Conservation (phyloP, 2,113 vertebrate genomes). For the Epinephelus moara region DNA sequence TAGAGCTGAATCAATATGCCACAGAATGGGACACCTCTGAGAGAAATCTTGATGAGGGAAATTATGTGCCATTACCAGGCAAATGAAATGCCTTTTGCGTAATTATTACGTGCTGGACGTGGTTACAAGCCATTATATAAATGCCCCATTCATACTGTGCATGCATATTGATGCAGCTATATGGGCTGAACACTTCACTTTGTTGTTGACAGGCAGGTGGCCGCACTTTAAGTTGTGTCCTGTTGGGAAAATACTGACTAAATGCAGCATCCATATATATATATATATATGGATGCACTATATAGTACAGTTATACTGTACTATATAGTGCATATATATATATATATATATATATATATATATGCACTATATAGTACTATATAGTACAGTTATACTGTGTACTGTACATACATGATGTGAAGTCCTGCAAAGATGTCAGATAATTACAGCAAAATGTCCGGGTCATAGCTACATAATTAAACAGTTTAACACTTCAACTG, state of each 20-base stretch:
- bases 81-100: conserved; percentile 61
- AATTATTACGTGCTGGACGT: conserved; percentile 54
- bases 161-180: conserved; percentile 58
- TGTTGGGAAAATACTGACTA: not conserved
- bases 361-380: too few species aligned
- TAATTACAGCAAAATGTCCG: not conserved
- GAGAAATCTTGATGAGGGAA: conserved; percentile 63
- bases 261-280: not conserved
- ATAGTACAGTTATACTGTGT: too few species aligned
- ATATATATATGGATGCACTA: too few species aligned
- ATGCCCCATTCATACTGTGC: conserved; percentile 41
- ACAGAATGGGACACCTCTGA: conserved; percentile 59
- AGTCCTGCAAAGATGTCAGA: not conserved
- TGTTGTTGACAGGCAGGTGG: conserved; percentile 29
- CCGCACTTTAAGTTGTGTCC: conserved; percentile 3
- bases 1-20: conserved; percentile 67
- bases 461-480: conserved; percentile 2
- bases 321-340: too few species aligned
- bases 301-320: too few species aligned
- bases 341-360: not conserved
- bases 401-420: not conserved
- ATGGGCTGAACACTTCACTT: conserved; percentile 35
- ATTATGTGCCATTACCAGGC: conserved; percentile 69
- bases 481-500: not conserved
- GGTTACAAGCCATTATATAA: conserved; percentile 63